Conservation (phyloP, 2,113 vertebrate genomes). For the Platanista minor region DNA sequence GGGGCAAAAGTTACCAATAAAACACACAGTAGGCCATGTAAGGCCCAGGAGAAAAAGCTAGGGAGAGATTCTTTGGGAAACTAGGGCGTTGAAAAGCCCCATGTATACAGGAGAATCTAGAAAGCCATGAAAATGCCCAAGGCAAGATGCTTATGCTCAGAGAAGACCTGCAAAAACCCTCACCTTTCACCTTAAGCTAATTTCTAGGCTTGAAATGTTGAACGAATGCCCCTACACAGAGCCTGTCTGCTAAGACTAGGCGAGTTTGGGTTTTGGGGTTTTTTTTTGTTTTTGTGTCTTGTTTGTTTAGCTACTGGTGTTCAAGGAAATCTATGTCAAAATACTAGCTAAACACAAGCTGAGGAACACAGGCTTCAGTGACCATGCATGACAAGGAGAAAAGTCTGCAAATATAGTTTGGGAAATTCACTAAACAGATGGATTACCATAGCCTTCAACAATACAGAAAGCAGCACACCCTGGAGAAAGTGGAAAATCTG, state of each 20-base stretch:
- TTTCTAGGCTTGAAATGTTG: neutral
- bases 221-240: neutral
- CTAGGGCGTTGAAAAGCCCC: neutral
- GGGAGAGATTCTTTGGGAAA: neutral
- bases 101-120: neutral
- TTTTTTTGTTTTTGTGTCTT: neutral
- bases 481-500: neutral
- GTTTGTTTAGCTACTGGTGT: neutral
- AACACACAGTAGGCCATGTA: neutral
- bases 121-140: neutral
- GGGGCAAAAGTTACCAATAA: neutral
- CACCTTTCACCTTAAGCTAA: neutral
- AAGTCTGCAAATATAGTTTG: too few relatives aligned
- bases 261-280: neutral
- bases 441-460: too few relatives aligned
- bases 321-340: neutral
- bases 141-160: neutral
- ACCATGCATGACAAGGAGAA: too few relatives aligned
- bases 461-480: too few relatives aligned
- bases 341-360: neutral
- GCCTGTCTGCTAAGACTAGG: neutral
- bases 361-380: neutral
- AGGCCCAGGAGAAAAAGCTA: neutral
- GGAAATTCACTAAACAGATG: too few relatives aligned
- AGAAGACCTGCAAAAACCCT: neutral